phyloP scores from a whole-genome alignment of 2,797 vertebrate genomes.

The Gambelia wislizenii region DNA sequence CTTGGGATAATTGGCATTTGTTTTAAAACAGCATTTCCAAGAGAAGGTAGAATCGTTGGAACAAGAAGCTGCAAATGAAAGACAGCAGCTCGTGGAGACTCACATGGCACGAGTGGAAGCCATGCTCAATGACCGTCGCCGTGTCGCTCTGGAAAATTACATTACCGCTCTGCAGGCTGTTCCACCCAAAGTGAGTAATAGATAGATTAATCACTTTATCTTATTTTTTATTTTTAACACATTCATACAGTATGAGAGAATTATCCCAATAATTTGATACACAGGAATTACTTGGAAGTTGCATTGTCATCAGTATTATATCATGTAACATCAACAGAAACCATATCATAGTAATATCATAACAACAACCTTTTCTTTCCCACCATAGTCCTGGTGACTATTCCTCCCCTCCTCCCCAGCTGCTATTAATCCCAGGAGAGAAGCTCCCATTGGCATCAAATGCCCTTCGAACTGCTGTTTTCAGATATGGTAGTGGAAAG shows the following conservation, averaged over 20 bases:
- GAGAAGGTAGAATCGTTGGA: conserved; percentile 97
- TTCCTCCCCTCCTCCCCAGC: not conserved
- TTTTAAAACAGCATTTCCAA: conserved; percentile 90
- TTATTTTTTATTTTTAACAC: no score
- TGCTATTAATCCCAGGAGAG: no score
- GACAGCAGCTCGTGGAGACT: conserved; percentile 96
- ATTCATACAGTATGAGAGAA: no score
- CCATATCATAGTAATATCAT: no score
- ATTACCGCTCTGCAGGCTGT: conserved; percentile 93
- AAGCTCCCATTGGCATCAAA: no score
- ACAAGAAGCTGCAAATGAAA: conserved; percentile 94
- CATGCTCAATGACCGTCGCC: conserved; percentile 94
- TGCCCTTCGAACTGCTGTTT: no score
- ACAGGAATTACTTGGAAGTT: no score
- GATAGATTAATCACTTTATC: not conserved
- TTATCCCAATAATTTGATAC: no score
- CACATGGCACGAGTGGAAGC: conserved; percentile 98
- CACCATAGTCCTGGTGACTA: not conserved
- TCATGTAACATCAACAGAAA: no score
- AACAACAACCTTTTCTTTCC: no score
- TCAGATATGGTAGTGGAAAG: no score
- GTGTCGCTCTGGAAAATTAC: conserved; percentile 95
- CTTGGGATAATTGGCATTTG: conserved; percentile 16
- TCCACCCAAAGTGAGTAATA: conserved; percentile 89
- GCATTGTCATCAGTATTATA: no score